Evolutionary conservation across 53 echinoderm and acorn worm genomes (phyloP).

Genomic region (Crossaster papposus): DNA sequence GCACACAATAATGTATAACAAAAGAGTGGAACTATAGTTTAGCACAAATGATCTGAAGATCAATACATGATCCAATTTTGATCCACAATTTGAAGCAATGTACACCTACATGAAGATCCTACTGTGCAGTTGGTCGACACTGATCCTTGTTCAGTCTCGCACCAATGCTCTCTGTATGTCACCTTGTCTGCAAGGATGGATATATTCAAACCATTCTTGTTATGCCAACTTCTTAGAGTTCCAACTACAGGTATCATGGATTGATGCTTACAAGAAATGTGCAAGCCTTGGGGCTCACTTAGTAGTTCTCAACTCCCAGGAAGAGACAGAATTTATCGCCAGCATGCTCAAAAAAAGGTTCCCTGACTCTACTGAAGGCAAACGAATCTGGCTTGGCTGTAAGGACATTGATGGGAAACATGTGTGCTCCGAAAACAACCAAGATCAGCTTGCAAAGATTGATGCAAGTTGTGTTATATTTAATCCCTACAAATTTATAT

Average conservation of each 20-base stretch:
- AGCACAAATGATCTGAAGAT: neutral
- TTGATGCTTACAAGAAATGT: conserved; percentile 1
- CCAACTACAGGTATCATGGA: neutral
- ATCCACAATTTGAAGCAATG: neutral
- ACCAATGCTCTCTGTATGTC: neutral
- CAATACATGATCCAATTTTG: neutral
- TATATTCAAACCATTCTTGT: neutral
- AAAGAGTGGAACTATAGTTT: neutral
- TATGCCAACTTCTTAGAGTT: neutral
- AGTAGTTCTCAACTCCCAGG: neutral
- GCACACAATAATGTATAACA: neutral
- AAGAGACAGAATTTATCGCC: neutral
- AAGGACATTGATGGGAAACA: neutral
- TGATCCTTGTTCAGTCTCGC: neutral
- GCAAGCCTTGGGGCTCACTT: neutral
- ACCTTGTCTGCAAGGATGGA: neutral
- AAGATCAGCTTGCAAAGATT: neutral
- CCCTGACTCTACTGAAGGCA: neutral
- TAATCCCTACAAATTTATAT: neutral
- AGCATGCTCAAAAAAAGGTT: neutral
- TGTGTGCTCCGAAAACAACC: neutral
- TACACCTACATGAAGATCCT: neutral
- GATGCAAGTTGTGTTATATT: neutral
- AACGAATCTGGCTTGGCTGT: neutral
- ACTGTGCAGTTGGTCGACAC: neutral